Percentiles rank a stretch among this genome's conserved stretches.
phyloP scores from a whole-genome alignment of 2,113 vertebrate genomes.

The Hippotragus niger region DNA sequence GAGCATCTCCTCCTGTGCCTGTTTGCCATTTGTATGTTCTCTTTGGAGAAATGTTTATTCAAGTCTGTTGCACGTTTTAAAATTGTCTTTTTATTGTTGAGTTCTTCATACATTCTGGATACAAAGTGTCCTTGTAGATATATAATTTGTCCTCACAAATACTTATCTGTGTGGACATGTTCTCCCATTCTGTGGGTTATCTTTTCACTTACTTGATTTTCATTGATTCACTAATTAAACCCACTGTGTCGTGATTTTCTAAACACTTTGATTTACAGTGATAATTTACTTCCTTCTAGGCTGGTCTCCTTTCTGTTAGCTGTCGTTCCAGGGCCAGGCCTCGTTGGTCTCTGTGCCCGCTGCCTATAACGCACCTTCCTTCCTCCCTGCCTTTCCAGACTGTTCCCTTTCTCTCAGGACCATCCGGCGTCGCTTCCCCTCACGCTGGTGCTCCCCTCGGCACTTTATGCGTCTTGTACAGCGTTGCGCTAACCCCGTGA shows the following conservation, averaged over 20 bases:
- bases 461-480: background rate
- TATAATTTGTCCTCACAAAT: background rate
- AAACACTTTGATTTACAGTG: background rate
- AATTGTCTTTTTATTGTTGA: background rate
- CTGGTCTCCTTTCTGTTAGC: background rate
- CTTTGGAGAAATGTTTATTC: background rate
- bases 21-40: background rate
- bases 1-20: background rate
- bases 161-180: background rate
- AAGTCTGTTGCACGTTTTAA: background rate
- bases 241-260: background rate
- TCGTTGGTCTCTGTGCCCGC: background rate
- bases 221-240: background rate
- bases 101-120: background rate
- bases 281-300: background rate
- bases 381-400: background rate
- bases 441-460: background rate
- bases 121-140: background rate
- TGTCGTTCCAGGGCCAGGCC: background rate
- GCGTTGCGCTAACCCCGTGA: background rate
- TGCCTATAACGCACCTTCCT: fast-evolving
- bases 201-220: background rate
- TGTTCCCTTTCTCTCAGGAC: background rate
- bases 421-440: too few relatives aligned
- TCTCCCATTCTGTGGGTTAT: background rate